Conservation (phyloP, 23 tunicate genomes). For the Styela plicata region DNA sequence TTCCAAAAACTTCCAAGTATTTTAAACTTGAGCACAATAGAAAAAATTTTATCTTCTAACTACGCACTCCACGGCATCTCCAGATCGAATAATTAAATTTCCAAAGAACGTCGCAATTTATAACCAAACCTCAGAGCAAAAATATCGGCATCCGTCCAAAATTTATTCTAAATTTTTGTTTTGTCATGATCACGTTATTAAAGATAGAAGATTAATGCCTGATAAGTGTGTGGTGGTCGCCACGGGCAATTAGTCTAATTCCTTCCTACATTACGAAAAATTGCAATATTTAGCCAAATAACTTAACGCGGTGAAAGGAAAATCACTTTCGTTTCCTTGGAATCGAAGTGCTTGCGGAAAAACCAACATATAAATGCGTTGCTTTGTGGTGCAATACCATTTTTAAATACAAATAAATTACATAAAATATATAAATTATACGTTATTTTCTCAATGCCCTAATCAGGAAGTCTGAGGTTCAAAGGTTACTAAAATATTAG, state of each 20-base stretch:
- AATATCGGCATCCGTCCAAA: neutral
- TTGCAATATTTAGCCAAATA: neutral
- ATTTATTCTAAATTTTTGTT: neutral
- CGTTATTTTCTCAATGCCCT: neutral
- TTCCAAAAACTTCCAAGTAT: no score
- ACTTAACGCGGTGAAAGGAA: neutral
- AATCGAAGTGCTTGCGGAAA: neutral
- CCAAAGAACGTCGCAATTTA: neutral
- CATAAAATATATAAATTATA: neutral
- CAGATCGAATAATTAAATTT: no score
- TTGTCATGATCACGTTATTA: neutral
- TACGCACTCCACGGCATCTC: no score
- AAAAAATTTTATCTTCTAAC: no score
- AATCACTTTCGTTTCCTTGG: neutral
- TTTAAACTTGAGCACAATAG: no score
- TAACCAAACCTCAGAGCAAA: neutral
- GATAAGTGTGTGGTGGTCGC: neutral
- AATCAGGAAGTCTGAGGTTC: no score
- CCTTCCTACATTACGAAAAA: neutral
- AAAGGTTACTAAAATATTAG: no score
- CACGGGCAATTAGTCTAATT: neutral
- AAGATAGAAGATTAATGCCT: neutral
- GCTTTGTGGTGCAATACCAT: no score
- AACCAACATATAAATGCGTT: no score
- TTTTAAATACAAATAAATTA: no score